phyloP scores from a whole-genome alignment of 1,140 invertebrate genomes.

The Papilio xuthus region DNA sequence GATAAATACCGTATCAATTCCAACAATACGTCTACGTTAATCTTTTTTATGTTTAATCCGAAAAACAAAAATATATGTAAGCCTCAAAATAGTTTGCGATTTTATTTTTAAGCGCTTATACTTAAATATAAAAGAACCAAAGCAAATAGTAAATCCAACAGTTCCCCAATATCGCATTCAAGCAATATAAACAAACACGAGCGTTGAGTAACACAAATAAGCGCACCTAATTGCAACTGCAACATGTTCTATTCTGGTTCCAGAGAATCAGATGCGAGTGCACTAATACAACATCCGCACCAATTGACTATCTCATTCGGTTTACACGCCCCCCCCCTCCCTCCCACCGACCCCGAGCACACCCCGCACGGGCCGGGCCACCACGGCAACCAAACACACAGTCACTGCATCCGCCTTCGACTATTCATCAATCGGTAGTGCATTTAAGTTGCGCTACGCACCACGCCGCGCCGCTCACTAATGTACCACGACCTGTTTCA shows the following conservation, averaged over 20 bases:
- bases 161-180: neutral
- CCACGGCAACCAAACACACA: neutral
- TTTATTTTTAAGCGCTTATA: neutral
- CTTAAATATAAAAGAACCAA: neutral
- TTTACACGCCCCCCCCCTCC: neutral
- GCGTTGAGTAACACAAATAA: slow-evolving; percentile 19
- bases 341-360: neutral
- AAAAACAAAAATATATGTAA: no score
- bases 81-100: no score
- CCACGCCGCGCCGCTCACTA: neutral
- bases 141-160: neutral
- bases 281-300: slow-evolving; percentile 29
- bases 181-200: slow-evolving; percentile 9
- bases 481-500: slow-evolving; percentile 9
- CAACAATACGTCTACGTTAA: neutral
- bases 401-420: neutral
- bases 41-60: neutral
- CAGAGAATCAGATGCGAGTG: slow-evolving; percentile 26
- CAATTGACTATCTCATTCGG: slow-evolving; percentile 33
- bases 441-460: slow-evolving; percentile 29
- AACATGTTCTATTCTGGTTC: slow-evolving; percentile 30
- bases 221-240: neutral
- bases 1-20: slow-evolving; percentile 1
- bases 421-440: slow-evolving; percentile 42
- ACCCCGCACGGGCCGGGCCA: no score